These are phyloP conservation scores for Mesocentrotus franciscanus DNA, from an alignment of 53 echinoderm and acorn worm species.

Conservation along the genomic window DNA sequence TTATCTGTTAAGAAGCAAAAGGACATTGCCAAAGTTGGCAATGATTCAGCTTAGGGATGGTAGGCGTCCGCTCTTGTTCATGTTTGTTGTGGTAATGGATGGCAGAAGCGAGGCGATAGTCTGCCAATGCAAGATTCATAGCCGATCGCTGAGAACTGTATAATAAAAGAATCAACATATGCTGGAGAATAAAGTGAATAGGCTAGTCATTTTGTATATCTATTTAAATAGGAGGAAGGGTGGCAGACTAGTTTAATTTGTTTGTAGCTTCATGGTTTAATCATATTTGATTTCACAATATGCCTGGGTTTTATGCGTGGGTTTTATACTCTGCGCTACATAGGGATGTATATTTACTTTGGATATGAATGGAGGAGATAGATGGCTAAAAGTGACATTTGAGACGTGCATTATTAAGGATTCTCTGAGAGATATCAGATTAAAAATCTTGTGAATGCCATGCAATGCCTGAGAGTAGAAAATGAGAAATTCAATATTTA, in stretches of 20 bases:
- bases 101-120: not conserved
- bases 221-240: not conserved
- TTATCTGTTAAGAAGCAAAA: not conserved
- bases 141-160: not conserved
- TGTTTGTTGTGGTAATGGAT: not conserved
- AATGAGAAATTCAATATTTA: slow-evolving; percentile 18
- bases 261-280: not conserved
- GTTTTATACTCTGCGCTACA: not conserved
- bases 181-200: not conserved
- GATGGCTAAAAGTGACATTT: not conserved
- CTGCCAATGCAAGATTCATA: not conserved
- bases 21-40: not conserved
- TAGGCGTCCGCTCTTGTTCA: not conserved
- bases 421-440: not conserved
- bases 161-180: not conserved
- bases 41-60: not conserved
- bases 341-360: not conserved
- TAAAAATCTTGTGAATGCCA: slow-evolving; percentile 11
- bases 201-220: not conserved
- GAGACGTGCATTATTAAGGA: not conserved
- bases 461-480: not conserved
- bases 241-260: not conserved
- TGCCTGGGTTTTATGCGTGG: not conserved
- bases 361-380: not conserved
- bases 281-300: not conserved